phyloP scores from a whole-genome alignment of 2,113 vertebrate species.

The Actenoides lindsayi region DNA sequence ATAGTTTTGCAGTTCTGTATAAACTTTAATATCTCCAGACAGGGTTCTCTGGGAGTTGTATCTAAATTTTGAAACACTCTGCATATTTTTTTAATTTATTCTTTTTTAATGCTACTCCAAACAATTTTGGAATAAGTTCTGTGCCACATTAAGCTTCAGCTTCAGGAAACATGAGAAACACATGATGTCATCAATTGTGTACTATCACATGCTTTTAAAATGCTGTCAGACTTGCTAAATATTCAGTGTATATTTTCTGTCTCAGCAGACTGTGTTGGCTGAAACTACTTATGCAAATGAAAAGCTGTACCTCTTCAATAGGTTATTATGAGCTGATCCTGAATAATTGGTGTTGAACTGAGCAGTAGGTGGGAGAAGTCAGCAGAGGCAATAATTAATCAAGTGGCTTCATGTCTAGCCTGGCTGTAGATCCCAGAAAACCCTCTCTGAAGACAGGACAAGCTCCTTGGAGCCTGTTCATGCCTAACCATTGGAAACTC shows the following conservation, averaged over 20 bases:
- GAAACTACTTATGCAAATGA: slow-evolving; percentile 53
- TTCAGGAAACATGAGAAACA: not conserved
- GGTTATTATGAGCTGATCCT: slow-evolving; percentile 22
- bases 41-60: not conserved
- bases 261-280: slow-evolving; percentile 59
- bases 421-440: not conserved
- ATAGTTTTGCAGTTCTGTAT: not conserved
- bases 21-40: not conserved
- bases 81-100: not conserved
- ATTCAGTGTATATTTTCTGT: slow-evolving; percentile 50
- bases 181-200: slow-evolving; percentile 42
- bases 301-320: slow-evolving; percentile 56
- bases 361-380: slow-evolving; percentile 59
- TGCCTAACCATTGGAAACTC: not conserved
- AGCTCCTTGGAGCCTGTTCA: not conserved
- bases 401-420: slow-evolving; percentile 9
- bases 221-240: slow-evolving; percentile 56
- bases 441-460: not conserved
- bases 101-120: not conserved
- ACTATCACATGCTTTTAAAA: slow-evolving; percentile 22
- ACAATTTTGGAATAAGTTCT: not conserved
- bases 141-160: not conserved
- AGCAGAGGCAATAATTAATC: slow-evolving; percentile 48
- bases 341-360: slow-evolving; percentile 35
- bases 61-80: not conserved